A percentile compares a stretch with the other conserved stretches of the same genome.
phyloP scores from a whole-genome alignment of 92 coral and sea anemone genomes.

The Palythoa heliodiscus region DNA sequence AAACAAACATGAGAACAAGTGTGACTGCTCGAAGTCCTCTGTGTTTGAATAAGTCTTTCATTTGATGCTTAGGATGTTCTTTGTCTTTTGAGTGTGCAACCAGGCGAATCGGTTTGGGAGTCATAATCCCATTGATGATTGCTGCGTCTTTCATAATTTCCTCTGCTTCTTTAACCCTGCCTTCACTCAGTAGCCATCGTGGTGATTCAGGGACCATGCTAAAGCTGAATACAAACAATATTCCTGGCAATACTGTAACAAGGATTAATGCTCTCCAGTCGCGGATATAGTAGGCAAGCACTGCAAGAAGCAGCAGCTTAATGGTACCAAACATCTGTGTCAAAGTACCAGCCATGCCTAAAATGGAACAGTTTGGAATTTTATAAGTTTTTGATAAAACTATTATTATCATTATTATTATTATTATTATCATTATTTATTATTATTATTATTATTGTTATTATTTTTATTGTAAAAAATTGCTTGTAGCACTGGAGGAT shows the following conservation, averaged over 20 bases:
- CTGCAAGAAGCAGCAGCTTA: constrained; percentile 44
- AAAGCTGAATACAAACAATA: constrained; percentile 42
- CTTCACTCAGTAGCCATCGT: constrained; percentile 57
- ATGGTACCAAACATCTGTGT: constrained; percentile 46
- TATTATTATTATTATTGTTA: no score
- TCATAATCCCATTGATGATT: constrained; percentile 34
- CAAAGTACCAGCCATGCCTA: constrained; percentile 48
- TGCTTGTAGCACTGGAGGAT: no score
- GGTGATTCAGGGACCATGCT: constrained; percentile 58
- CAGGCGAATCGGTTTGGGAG: constrained; percentile 35
- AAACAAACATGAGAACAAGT: constrained; percentile 54
- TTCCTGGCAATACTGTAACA: constrained; percentile 36
- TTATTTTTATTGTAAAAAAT: no score
- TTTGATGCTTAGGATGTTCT: constrained; percentile 29
- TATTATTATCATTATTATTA: no score
- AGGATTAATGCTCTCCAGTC: constrained; percentile 57
- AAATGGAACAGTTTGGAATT: background rate
- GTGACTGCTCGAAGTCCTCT: constrained; percentile 43
- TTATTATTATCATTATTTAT: no score
- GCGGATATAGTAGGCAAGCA: constrained; percentile 39
- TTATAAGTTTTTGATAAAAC: background rate
- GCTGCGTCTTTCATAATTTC: constrained; percentile 50
- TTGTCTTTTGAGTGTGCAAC: constrained; percentile 19
- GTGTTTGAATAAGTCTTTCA: constrained; percentile 46
- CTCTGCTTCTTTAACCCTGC: constrained; percentile 62